Evolutionary conservation across 2,113 vertebrate genomes (phyloP), one percentile per base, ranked within the genome.

Genomic region (Dendrocopos noguchii): DNA sequence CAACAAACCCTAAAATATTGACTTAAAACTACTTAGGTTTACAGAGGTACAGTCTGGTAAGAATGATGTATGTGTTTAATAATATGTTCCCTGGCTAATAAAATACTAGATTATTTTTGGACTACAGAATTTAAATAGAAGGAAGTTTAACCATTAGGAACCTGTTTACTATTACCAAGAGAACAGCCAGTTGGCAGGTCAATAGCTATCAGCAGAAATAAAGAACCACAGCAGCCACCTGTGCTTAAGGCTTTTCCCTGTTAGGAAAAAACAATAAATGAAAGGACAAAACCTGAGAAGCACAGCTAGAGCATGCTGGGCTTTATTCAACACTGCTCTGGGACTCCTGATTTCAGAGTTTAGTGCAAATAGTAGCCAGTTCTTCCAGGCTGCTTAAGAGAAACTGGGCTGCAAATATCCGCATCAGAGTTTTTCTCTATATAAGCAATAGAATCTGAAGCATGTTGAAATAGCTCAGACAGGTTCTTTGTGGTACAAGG

Each of bases 21-120:
- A 84, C 73, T 79, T 83, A 61, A 90, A 95, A 84, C 76, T 94
- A 72, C 59, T 86, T 75, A 57, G 53, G 57, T 86, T 94, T 95
- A 88, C 77, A 84, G 83, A 91, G 74, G 88, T 92, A 81, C 44
- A 88, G 28, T 55, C 83, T 90, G 92, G 86, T 93, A 90, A 93
- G 94, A 88, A 93, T 96, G 95, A 96, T 96, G 63, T 87, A 95
- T 95, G 93, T 93, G 83, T 96, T 96, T 93, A 96, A 96, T 96
- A 96, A 95, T 94, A 92, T 55, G 66, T 84, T 96, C 93, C 96
- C 92, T 93, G 70, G 90, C 90, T 96, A 91, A 95, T 96, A 96
- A 95, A 95, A 94, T 93, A 91, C 77, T 90, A 76, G 74, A 96
- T 94, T 94, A 93, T 95, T 95, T 95, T 92, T 94, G 93, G 94